These are phyloP conservation scores for Leptopilina syphax DNA, from an alignment of 2,888 invertebrate species.

Conservation along the genomic window DNA sequence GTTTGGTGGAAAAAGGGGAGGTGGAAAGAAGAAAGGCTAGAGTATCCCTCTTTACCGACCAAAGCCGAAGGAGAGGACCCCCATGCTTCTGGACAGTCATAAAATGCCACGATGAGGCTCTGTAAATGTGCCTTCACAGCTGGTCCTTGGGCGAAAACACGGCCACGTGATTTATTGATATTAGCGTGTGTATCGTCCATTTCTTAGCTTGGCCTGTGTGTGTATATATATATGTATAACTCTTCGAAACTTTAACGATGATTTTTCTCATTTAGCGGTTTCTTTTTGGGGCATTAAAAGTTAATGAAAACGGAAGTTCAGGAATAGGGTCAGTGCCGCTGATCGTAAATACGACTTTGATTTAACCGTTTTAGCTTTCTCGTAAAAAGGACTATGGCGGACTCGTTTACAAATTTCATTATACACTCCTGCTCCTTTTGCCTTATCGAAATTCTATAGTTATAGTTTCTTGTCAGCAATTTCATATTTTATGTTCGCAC, in stretches of 20 bases:
- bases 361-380: constrained; percentile 8
- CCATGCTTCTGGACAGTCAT: constrained; percentile 11
- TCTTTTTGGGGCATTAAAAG: constrained; percentile 24
- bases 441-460: constrained; percentile 2
- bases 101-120: constrained; percentile 6
- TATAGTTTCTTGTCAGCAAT: not conserved
- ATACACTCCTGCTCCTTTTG: not conserved
- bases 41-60: constrained; percentile 1
- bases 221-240: not conserved
- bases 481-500: not conserved
- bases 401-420: constrained; percentile 2
- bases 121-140: constrained; percentile 20
- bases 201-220: not conserved
- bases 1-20: no score
- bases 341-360: constrained; percentile 18
- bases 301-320: constrained; percentile 21
- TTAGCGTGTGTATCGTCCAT: constrained; percentile 1
- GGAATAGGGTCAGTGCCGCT: constrained; percentile 15
- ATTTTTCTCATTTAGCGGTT: constrained; percentile 14
- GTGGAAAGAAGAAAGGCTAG: not conserved
- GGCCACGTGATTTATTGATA: constrained; percentile 40
- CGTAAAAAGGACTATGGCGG: constrained; percentile 1
- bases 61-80: not conserved
- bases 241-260: constrained; percentile 20
- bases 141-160: constrained; percentile 8